Evolutionary conservation across 2,113 vertebrate species (phyloP), one percentile per base, ranked within the genome.

Genomic region (Semicossyphus pulcher): DNA sequence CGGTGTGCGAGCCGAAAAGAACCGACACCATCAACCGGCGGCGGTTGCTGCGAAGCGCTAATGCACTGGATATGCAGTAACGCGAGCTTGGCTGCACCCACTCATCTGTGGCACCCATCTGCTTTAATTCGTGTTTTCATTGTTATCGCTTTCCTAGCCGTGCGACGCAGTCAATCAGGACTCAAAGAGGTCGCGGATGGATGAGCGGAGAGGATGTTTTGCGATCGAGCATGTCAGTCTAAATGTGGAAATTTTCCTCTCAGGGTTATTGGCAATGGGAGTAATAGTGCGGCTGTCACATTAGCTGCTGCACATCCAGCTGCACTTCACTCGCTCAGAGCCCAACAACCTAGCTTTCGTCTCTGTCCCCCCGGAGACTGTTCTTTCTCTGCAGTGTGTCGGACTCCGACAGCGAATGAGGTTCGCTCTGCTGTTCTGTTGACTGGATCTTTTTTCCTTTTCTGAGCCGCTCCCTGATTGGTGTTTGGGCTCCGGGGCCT

Each of bases 381-480:
- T 14, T 57, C 44, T 69, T 34, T 54, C 53, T 60, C 70, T 23
- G 32, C 29, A 21, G 37, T 20, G 16, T 36, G 61, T 53, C 73
- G 2, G 36, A 36, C 60, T 59, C 75, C 36, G 34, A 53, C 59
- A 64, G 54, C 12, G 61, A 59, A 53, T 54, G 52, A 77, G 28
- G 12, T 66, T 76, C 54, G 52, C 36, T 56, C 39, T 49, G 41
- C 65, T 54, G 21, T 47, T 53, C 57, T 76, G 75, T 71, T 84
- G 77, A 49, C 71, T 60, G 66, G 57, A 70, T 72, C 52, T 34
- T 47, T n/a, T 37, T 18, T n/a, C 20, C 36, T 20, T 16, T n/a
- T n/a, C n/a, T n/a, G n/a, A n/a, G 34, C 49, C 29, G 11, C 10
- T 51, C 78, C 58, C 78, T 77, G 64, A 86, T 85, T 86, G 84